Conservation (phyloP, 1,140 invertebrate species). For the Araneus ventricosus region DNA sequence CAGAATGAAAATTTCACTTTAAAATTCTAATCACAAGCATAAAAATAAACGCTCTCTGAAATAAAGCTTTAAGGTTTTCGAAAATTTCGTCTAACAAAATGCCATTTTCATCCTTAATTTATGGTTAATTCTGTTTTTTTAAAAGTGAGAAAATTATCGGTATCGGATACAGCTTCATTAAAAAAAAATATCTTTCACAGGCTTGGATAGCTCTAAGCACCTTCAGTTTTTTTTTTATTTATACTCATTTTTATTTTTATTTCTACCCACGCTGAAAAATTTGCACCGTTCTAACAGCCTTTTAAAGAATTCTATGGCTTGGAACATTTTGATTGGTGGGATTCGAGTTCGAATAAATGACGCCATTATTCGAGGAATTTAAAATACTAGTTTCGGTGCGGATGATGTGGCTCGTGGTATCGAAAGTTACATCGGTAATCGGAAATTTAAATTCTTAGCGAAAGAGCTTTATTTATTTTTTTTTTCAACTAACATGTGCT, state of each 20-base stretch:
- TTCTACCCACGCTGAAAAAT: not conserved
- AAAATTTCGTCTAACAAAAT: not conserved
- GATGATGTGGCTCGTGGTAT: not conserved
- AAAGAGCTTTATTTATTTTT: not conserved
- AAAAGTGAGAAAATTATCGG: not conserved
- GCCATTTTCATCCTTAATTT: not conserved
- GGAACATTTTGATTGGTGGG: slow-evolving; percentile 44
- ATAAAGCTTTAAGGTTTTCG: not conserved
- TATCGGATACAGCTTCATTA: not conserved
- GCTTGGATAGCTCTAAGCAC: too few relatives aligned
- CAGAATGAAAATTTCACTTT: not conserved
- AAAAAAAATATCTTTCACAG: too few relatives aligned
- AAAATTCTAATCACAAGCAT: not conserved
- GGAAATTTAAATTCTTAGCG: not conserved
- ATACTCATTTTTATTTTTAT: not conserved
- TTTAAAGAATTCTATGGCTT: slow-evolving; percentile 1
- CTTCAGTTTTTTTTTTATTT: not conserved
- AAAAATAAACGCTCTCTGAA: not conserved
- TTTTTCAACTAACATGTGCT: not conserved
- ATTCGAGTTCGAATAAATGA: slow-evolving; percentile 39
- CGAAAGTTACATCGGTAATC: not conserved
- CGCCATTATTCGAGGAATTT: slow-evolving; percentile 21
- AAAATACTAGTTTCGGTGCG: not conserved
- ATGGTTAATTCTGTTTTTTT: not conserved
- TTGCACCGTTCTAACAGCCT: not conserved